Base-by-base conservation (phyloP, 2,797 vertebrate species). In the Muraenolepis orangiensis region DNA sequence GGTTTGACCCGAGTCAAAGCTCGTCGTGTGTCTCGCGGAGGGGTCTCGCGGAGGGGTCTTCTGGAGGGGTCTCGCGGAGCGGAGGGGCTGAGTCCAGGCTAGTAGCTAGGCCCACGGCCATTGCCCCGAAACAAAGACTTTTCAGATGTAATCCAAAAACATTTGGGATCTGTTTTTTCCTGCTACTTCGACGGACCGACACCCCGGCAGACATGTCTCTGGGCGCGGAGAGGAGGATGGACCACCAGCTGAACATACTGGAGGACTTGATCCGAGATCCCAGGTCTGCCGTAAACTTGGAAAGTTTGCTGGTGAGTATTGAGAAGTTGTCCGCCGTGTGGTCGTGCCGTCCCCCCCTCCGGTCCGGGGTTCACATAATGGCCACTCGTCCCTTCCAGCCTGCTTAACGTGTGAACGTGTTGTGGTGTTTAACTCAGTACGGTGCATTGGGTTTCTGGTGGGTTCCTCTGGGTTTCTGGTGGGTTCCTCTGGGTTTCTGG, bases 301-400 rank as follows among this genome's bases (percentile, higher is more conserved):
- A 95, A 88, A 95, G 93, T 94, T 93, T 95, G 82, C 90, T 95
- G 92, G 94, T 94, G 76, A 94, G 93, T 92, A 82, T 73, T 80
- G 76, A 85, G 91, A 83, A 89, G 90, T 7, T 34, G 32, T 34
- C 32, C 7, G 32, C 32, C 32, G 32, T 34, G 7, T 34, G 32
- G 3, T 7, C 32, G 32, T 34, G 3, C 32, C 32, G 32, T 34
- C 32, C 32, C 32, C 32, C 7, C 7, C 32, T 7, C 32, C 7
- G 32, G 32, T n/a, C n/a, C n/a, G n/a, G n/a, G n/a, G n/a, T n/a
- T n/a, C n/a, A n/a, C n/a, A n/a, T n/a, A n/a, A n/a, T n/a, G n/a
- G n/a, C n/a, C n/a, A n/a, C n/a, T n/a, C n/a, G n/a, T n/a, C n/a
- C n/a, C n/a, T n/a, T n/a, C n/a, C n/a, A n/a, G n/a, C n/a, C n/a